Percentiles rank a stretch among this genome's conserved stretches.
These are phyloP conservation scores for Oceanodroma tethys DNA, from an alignment of 2,113 vertebrate species.

Conservation along the genomic window DNA sequence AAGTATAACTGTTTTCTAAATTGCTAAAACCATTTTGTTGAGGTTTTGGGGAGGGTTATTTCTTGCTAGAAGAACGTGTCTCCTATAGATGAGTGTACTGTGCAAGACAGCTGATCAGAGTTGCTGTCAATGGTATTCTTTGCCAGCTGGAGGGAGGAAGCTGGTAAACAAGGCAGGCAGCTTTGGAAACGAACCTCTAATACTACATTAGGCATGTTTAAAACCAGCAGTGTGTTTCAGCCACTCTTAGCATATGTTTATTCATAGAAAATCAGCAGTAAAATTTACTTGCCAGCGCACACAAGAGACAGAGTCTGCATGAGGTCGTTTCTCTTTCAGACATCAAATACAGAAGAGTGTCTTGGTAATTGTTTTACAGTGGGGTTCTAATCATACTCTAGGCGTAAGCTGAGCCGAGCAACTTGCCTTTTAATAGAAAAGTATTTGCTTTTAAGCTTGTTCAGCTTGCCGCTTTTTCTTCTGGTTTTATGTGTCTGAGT, in stretches of 20 bases:
- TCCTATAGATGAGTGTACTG: neutral
- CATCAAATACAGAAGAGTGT: constrained; percentile 55
- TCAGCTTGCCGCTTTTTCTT: constrained; percentile 16
- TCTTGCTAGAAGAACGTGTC: constrained; percentile 7
- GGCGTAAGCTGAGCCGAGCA: constrained; percentile 31
- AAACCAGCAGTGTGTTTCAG: constrained; percentile 61
- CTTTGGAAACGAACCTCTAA: constrained; percentile 58
- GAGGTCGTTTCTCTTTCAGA: constrained; percentile 53
- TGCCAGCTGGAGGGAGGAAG: constrained; percentile 53
- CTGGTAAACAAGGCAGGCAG: constrained; percentile 48
- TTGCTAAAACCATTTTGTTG: constrained; percentile 42
- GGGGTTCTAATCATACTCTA: constrained; percentile 66
- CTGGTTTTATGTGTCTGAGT: neutral
- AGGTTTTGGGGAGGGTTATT: neutral
- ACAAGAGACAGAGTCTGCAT: constrained; percentile 39
- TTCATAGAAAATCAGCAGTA: constrained; percentile 71
- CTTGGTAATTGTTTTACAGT: constrained; percentile 71
- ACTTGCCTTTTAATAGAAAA: constrained; percentile 67
- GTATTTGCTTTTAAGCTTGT: constrained; percentile 58
- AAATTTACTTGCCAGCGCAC: constrained; percentile 4
- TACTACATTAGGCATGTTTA: constrained; percentile 51
- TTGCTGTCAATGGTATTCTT: constrained; percentile 23
- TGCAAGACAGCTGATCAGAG: neutral
- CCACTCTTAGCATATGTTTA: constrained; percentile 63
- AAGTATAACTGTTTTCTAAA: constrained; percentile 29